A percentile compares a stretch with the other conserved stretches of the same genome.
Evolutionary conservation across 2,797 vertebrate species (phyloP).

Genomic region (Euthynnus affinis): DNA sequence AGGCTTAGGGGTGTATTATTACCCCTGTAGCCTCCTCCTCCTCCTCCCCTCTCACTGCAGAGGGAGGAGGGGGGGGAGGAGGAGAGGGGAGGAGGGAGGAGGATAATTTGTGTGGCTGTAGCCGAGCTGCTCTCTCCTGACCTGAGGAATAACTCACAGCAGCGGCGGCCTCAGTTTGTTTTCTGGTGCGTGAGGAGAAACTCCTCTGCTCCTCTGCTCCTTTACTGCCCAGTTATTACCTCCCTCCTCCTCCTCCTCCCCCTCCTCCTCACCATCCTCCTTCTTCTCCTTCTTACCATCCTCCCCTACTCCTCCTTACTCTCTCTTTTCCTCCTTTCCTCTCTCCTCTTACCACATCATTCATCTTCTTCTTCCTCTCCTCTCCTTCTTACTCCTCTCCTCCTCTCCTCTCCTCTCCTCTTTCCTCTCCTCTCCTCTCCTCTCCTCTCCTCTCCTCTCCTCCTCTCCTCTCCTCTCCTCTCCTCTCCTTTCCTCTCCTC

Average conservation of each 20-base stretch:
- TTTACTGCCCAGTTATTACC: not conserved
- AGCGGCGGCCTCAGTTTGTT: constrained; percentile 49
- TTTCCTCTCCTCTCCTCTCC: too few relatives aligned
- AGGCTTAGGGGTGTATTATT: constrained; percentile 75
- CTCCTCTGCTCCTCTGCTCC: constrained; percentile 32
- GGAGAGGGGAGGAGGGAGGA: constrained; percentile 24
- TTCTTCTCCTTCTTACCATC: too few relatives aligned
- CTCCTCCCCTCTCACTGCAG: constrained; percentile 32
- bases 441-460: too few relatives aligned
- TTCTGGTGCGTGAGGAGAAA: constrained; percentile 60
- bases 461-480: not conserved
- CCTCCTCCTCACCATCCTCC: rapidly evolving
- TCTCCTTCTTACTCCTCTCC: not conserved
- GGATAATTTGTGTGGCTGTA: constrained; percentile 72
- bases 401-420: constrained; percentile 30
- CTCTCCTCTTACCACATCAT: too few relatives aligned
- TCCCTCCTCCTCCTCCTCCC: not conserved
- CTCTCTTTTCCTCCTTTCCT: not conserved
- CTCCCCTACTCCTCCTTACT: constrained; percentile 11
- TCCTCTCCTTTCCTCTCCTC: too few relatives aligned
- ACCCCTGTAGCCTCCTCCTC: constrained; percentile 38
- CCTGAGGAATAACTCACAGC: constrained; percentile 75
- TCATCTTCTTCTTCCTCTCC: too few relatives aligned
- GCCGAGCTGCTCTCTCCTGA: constrained; percentile 68
- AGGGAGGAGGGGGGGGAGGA: constrained; percentile 6